Conservation (phyloP, 2,113 vertebrate genomes). For the Promerops cafer region DNA sequence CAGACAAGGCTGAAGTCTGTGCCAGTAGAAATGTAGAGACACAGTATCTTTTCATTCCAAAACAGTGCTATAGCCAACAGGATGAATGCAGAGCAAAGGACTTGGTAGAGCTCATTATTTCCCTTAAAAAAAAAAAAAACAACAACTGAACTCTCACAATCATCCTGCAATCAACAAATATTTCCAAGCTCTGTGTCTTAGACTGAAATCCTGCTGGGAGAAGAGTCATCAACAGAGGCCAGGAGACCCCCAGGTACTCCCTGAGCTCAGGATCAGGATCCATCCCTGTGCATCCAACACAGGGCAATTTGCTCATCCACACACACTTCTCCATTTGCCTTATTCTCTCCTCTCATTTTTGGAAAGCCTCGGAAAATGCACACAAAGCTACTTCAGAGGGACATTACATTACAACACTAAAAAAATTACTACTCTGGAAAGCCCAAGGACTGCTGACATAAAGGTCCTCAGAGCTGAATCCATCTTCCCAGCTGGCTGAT, state of each 20-base stretch:
- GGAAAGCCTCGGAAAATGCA: background rate
- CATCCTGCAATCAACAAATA: background rate
- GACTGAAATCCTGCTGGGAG: background rate
- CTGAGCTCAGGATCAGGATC: background rate
- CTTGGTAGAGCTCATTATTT: background rate
- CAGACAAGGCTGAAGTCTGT: background rate
- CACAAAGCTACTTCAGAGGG: background rate
- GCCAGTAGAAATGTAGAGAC: background rate
- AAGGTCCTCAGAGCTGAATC: constrained; percentile 1
- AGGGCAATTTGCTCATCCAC: too few species aligned
- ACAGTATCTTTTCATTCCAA: background rate
- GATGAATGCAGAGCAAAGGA: background rate
- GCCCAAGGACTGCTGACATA: background rate
- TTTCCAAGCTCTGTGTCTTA: background rate
- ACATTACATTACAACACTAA: background rate
- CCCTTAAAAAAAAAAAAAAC: background rate
- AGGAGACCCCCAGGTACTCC: background rate
- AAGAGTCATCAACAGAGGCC: background rate
- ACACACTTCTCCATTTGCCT: background rate
- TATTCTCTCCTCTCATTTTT: background rate
- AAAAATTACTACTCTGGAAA: background rate
- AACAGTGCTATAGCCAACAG: background rate
- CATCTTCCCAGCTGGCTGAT: background rate
- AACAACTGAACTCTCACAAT: background rate
- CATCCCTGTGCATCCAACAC: background rate